These are phyloP conservation scores for Polymixis flavicincta DNA, from an alignment of 2,888 invertebrate genomes.

Conservation along the genomic window DNA sequence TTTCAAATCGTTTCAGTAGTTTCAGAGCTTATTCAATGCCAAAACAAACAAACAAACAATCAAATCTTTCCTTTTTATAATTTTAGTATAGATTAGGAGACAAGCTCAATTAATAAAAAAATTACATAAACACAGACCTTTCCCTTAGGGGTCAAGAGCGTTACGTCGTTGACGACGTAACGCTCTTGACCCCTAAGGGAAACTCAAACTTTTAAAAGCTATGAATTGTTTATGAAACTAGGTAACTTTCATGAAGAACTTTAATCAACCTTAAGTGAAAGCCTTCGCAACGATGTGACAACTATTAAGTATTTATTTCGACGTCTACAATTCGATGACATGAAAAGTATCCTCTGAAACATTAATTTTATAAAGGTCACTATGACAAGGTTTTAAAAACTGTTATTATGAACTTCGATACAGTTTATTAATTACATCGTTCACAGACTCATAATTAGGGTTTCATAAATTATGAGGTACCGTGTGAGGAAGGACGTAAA, in stretches of 20 bases:
- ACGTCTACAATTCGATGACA: constrained; percentile 32
- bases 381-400: constrained; percentile 6
- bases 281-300: constrained; percentile 41
- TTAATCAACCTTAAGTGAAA: constrained; percentile 36
- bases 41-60: too few relatives aligned
- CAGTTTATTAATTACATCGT: constrained; percentile 27
- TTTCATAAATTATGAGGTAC: too few relatives aligned
- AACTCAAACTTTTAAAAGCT: constrained; percentile 40
- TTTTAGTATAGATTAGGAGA: too few relatives aligned
- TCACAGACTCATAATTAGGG: too few relatives aligned
- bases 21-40: too few relatives aligned
- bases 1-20: too few relatives aligned
- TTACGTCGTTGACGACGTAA: not conserved
- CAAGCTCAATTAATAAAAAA: too few relatives aligned
- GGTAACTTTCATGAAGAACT: constrained; percentile 40
- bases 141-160: too few relatives aligned
- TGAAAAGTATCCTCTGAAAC: constrained; percentile 20
- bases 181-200: constrained; percentile 26
- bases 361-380: constrained; percentile 13
- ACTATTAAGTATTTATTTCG: constrained; percentile 50
- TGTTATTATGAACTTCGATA: constrained; percentile 12
- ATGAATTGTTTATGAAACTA: constrained; percentile 58
- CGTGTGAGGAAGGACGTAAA: too few relatives aligned
- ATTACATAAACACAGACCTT: not conserved
- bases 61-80: too few relatives aligned